Percentiles rank a stretch among this genome's conserved stretches.
phyloP scores from a whole-genome alignment of 2,888 invertebrate species.

The Polia nebulosa region DNA sequence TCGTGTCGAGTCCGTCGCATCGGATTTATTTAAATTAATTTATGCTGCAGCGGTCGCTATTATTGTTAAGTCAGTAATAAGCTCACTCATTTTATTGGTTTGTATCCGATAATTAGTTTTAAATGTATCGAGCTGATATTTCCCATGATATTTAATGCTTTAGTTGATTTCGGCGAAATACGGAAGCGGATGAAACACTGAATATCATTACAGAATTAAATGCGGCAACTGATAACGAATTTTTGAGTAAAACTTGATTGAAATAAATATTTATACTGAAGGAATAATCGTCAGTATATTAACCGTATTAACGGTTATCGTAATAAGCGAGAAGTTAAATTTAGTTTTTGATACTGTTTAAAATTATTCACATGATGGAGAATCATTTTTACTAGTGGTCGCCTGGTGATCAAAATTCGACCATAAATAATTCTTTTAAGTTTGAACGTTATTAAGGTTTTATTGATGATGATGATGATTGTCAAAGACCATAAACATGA shows the following conservation, averaged over 20 bases:
- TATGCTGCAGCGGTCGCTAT: conserved; percentile 55
- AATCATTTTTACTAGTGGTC: no score
- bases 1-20: conserved; percentile 51
- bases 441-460: no score
- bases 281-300: neutral
- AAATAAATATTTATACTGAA: neutral
- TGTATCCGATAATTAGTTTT: conserved; percentile 54
- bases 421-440: no score
- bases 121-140: conserved; percentile 38
- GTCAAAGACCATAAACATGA: no score
- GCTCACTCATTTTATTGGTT: conserved; percentile 57
- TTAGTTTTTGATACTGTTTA: neutral
- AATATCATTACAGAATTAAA: conserved; percentile 2
- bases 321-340: neutral
- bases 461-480: no score
- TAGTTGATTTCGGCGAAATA: conserved; percentile 20
- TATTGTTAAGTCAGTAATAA: conserved; percentile 66
- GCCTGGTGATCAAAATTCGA: no score
- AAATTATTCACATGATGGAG: neutral
- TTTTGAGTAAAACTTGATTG: neutral
- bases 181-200: no score
- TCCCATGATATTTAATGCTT: conserved; percentile 28
- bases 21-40: conserved; percentile 65
- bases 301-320: no score
- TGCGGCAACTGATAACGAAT: neutral